Percentiles rank a stretch among this genome's conserved stretches.
Conservation (phyloP, 2,797 vertebrate genomes). For the Danionella dracula region DNA sequence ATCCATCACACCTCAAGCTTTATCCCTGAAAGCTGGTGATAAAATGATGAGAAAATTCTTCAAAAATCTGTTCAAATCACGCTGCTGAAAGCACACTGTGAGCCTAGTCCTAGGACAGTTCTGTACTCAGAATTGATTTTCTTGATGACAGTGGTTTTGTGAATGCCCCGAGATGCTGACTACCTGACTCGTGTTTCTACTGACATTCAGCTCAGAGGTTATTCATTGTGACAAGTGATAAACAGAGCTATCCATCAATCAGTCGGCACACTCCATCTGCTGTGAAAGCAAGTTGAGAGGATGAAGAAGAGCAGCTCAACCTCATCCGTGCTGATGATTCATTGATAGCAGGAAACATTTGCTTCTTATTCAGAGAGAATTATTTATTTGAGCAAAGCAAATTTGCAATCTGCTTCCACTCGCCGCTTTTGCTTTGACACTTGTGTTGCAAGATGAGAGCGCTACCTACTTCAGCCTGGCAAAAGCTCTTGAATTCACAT, state of each 20-base stretch:
- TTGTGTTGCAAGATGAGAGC: conserved; percentile 55
- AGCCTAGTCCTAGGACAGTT: background rate
- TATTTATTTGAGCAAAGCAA: conserved; percentile 66
- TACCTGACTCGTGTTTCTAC: conserved; percentile 18
- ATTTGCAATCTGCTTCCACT: conserved; percentile 61
- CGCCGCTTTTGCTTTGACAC: conserved; percentile 51
- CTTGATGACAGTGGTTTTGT: conserved; percentile 14
- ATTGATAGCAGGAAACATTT: conserved; percentile 65
- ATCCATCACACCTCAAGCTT: conserved; percentile 5
- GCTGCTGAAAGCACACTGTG: background rate
- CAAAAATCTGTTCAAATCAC: conserved; percentile 2
- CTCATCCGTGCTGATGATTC: conserved; percentile 61
- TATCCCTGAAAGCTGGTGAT: background rate
- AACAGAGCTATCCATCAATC: conserved; percentile 30
- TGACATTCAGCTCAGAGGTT: conserved; percentile 22
- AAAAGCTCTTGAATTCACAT: conserved; percentile 56
- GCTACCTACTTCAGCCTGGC: conserved; percentile 53
- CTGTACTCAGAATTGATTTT: background rate
- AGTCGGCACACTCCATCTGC: conserved; percentile 34
- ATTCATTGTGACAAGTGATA: conserved; percentile 24
- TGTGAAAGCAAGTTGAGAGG: conserved; percentile 14
- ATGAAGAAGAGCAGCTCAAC: conserved; percentile 23
- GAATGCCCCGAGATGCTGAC: conserved; percentile 29
- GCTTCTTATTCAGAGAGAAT: conserved; percentile 69
- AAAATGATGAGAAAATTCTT: conserved; percentile 23